Evolutionary conservation across 2,113 vertebrate genomes (phyloP).

Genomic region (Ranitomeya imitator): DNA sequence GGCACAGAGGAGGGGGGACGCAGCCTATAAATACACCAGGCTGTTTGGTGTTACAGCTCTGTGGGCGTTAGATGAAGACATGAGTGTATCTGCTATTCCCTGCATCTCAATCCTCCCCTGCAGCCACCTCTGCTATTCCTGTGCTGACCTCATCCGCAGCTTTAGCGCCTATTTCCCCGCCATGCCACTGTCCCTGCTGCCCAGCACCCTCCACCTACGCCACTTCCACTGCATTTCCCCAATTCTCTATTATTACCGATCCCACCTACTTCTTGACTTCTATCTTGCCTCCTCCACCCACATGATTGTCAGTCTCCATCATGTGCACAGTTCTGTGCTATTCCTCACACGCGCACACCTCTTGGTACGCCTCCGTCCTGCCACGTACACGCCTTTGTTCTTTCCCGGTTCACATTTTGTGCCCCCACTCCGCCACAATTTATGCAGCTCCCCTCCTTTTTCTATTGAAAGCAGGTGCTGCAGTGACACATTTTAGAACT

Average conservation of each 20-base stretch:
- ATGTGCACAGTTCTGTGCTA: slow-evolving; percentile 20
- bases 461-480: slow-evolving; percentile 50
- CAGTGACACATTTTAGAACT: slow-evolving; percentile 51
- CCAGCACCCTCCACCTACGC: neutral
- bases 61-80: slow-evolving; percentile 55
- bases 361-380: slow-evolving; percentile 26
- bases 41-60: slow-evolving; percentile 55
- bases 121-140: slow-evolving; percentile 41
- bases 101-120: slow-evolving; percentile 42
- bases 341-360: slow-evolving; percentile 1
- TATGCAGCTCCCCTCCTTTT: slow-evolving; percentile 45
- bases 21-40: slow-evolving; percentile 56
- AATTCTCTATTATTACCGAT: neutral
- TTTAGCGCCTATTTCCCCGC: neutral
- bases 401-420: slow-evolving; percentile 23
- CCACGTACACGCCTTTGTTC: slow-evolving; percentile 24
- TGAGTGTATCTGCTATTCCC: slow-evolving; percentile 38
- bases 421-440: slow-evolving; percentile 39
- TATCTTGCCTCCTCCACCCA: slow-evolving; percentile 24
- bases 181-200: neutral
- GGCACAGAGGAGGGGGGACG: slow-evolving; percentile 47
- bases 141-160: slow-evolving; percentile 30
- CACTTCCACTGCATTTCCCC: neutral
- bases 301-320: slow-evolving; percentile 40
- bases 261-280: neutral